Evolutionary conservation across 2,797 vertebrate species (phyloP).

Genomic region (Rhadinocentrus ornatus): DNA sequence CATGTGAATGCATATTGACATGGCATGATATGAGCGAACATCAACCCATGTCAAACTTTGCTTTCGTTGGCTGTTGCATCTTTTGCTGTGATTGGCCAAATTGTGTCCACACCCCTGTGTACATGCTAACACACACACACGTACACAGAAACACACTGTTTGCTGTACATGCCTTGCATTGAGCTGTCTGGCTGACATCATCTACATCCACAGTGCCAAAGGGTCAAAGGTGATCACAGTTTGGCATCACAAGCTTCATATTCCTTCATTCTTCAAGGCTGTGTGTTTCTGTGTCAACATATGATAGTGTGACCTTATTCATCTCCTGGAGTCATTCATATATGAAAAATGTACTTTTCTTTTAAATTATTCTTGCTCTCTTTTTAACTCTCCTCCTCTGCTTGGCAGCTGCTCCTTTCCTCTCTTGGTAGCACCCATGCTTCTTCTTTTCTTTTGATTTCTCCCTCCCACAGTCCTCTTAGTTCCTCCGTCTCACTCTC

Average conservation of each 20-base stretch:
- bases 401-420: constrained; percentile 53
- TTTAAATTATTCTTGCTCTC: constrained; percentile 31
- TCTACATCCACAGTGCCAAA: constrained; percentile 66
- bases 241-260: constrained; percentile 66
- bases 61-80: constrained; percentile 60
- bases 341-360: constrained; percentile 54
- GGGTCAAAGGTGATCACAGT: constrained; percentile 71
- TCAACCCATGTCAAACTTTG: constrained; percentile 53
- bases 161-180: constrained; percentile 68
- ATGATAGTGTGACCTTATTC: constrained; percentile 71
- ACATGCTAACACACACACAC: constrained; percentile 36
- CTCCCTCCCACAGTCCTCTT: constrained; percentile 47
- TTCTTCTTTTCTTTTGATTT: constrained; percentile 58
- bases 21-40: constrained; percentile 45
- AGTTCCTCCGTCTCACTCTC: constrained; percentile 63
- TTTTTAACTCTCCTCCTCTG: constrained; percentile 11
- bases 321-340: constrained; percentile 61
- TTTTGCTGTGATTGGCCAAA: constrained; percentile 59
- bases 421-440: constrained; percentile 48
- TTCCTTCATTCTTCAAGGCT: constrained; percentile 60
- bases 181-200: constrained; percentile 75
- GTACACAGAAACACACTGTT: constrained; percentile 55
- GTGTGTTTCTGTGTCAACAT: constrained; percentile 52
- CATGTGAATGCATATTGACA: constrained; percentile 44
- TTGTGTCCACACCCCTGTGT: constrained; percentile 61